A percentile compares a stretch with the other conserved stretches of the same genome.
phyloP scores from a whole-genome alignment of 2,888 invertebrate species.

The Plusia festucae region DNA sequence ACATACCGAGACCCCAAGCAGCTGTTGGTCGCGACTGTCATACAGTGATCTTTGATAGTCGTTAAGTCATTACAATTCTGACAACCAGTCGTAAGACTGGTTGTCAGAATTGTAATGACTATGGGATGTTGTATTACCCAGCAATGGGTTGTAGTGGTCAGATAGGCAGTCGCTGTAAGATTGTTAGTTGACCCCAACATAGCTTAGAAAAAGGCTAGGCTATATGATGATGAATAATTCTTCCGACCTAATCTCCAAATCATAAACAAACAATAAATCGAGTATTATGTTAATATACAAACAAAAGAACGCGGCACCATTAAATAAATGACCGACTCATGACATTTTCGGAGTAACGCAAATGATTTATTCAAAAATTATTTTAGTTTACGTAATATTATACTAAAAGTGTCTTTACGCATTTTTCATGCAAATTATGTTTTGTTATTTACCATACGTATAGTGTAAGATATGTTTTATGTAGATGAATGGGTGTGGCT shows the following conservation, averaged over 20 bases:
- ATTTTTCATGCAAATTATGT: constrained; percentile 48
- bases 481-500: constrained; percentile 10
- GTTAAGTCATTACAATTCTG: no score
- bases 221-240: no score
- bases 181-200: no score
- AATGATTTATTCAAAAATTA: constrained; percentile 46
- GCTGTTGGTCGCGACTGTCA: no score
- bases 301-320: constrained; percentile 44
- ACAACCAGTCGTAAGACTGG: no score
- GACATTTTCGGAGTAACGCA: constrained; percentile 53
- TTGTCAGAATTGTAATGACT: no score
- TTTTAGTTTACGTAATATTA: constrained; percentile 32
- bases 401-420: constrained; percentile 20
- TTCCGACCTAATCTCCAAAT: background rate
- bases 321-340: constrained; percentile 22
- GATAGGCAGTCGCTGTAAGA: no score
- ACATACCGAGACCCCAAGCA: no score
- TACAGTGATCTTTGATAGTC: no score
- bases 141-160: no score
- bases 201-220: no score
- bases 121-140: no score
- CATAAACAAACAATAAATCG: background rate
- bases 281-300: constrained; percentile 35
- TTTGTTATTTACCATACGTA: constrained; percentile 28
- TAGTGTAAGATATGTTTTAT: constrained; percentile 9